Evolutionary conservation across 2,797 vertebrate genomes (phyloP), one percentile per base, ranked within the genome.

Genomic region (Iguana delicatissima): DNA sequence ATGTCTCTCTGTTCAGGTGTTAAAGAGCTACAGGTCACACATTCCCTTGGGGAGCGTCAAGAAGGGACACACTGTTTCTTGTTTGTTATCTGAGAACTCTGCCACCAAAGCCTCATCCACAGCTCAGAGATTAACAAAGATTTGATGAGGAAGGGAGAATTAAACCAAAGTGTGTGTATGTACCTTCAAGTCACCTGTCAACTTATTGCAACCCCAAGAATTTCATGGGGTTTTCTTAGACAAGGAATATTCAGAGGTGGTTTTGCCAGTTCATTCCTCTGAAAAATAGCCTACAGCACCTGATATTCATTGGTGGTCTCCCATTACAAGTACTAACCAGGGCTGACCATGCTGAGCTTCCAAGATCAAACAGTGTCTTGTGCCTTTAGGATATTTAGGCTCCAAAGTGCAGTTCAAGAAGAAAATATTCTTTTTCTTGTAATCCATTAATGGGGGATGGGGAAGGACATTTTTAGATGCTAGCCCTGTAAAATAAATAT

Each of bases 401-500:
- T 13, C 57, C 57, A 59, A 14, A 59, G 57, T 59, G 13, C 57
- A 59, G 42, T 10, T 14, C 26, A 1, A 14, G 59, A 50, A 83
- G 50, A 10, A 32, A 83, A 59, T 7, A 18, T 29, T 86, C 55
- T 59, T 20, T 24, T 67, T 29, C 64, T 1, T 35, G 14, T 22
- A 74, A 16, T 72, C 35, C 5, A 32, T 20, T 32, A 29, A 32
- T 18, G 42, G 62, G 13, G 55, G 22, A 32, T 14, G 35, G 83
- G 22, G 55, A 81, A 42, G 73, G 22, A 42, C 35, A 12, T 59
- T 42, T 42, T 29, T 86, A 57, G 29, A 84, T 50, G 22, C 50
- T 84, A 59, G 91, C 69, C 69, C 50, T 2, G 50, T 90, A 18
- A 79, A 89, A 42, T 82, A 86, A 89, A 85, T 52, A 26, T 1